Evolutionary conservation across 2,888 invertebrate species (phyloP), one percentile per base, ranked within the genome.

Genomic region (Lasioglossum calceatum): DNA sequence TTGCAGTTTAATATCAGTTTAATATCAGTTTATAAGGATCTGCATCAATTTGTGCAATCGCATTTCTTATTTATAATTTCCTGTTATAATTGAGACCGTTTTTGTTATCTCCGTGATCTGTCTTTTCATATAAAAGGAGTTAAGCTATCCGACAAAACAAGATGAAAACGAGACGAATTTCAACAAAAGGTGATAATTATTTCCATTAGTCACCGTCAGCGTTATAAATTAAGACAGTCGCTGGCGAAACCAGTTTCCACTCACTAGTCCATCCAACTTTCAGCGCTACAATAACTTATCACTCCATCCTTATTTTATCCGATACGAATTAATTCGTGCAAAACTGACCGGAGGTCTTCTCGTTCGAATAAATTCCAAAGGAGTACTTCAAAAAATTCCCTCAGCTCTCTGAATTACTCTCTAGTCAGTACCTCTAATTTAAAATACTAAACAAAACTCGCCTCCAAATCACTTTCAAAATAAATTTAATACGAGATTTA

Each of bases 161-260:
- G 58, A 58, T 10, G 10, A n/a, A 58, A 58, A 58, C n/a, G n/a
- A 8, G 10, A n/a, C 14, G 27, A 27, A 12, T 4, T 27, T 61
- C 61, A 27, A 61, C 61, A 61, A 61, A 61, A 27, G n/a, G 61
- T 27, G 61, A n/a, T 61, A 14, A 61, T 61, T 61, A 61, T 61
- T 61, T 27, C 61, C 27, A 61, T 61, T 61, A 61, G 61, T 61
- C 27, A n/a, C 50, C 23, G 27, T 14, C 61, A 27, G 27, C 27
- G 61, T 0, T 61, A 14, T 27, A 61, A 61, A 61, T 61, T 61
- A 61, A 61, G 61, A 61, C 61, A 12, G 23, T 27, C 61, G 12
- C 61, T 14, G 61, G 27, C 61, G 12, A 61, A 61, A 61, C n/a
- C 61, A 61, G 61, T 61, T 61, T 27, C 61, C 61, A n/a, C n/a